Base-by-base conservation (phyloP, 2,888 invertebrate species). In the Aporophyla nigra region DNA sequence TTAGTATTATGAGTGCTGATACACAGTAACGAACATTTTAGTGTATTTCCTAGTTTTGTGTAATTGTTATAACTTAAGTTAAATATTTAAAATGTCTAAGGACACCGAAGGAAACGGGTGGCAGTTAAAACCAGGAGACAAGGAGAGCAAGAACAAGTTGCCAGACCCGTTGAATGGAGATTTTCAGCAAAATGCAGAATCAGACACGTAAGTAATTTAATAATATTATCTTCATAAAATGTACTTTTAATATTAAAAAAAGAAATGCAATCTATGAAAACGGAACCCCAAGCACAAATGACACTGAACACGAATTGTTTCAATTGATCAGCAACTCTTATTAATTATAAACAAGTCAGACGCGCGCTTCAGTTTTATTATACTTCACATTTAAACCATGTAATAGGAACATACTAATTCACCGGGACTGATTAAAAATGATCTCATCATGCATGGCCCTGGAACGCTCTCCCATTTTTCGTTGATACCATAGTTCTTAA, bases 21-120 rank as follows among this genome's bases (percentile, higher is more conserved):
- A 63, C 67, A 51, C 70, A 74, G 46, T 71, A 71, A 53, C 46
- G 7, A 7, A 21, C 56, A 63, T 58, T 53, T 59, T 51, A 62
- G 71, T 82, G 68, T 66, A 74, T 10, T 46, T 46, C 43, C 43
- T 73, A 70, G 74, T 80, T 77, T 67, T 74, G 54, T 69, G 54
- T 68, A 59, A 53, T 62, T 61, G 54, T 74, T 61, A 49, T 53
- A 46, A 46, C 43, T 10, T 76, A 82, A 79, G 74, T 71, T 71
- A 67, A 81, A 70, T 78, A 59, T 88, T 87, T 71, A 87, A 74
- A 80, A 91, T 92, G 92, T 78, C 76, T 14, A 91, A 92, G 91
- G 91, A 87, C 10, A 56, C 88, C 49, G 85, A 88, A 33, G 86
- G 75, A 27, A 84, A 85, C 59, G 87, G 83, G 19, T 91, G 91